A percentile compares a stretch with the other conserved stretches of the same genome.
Conservation (phyloP, 2,113 vertebrate species). For the Hemiscyllium ocellatum region DNA sequence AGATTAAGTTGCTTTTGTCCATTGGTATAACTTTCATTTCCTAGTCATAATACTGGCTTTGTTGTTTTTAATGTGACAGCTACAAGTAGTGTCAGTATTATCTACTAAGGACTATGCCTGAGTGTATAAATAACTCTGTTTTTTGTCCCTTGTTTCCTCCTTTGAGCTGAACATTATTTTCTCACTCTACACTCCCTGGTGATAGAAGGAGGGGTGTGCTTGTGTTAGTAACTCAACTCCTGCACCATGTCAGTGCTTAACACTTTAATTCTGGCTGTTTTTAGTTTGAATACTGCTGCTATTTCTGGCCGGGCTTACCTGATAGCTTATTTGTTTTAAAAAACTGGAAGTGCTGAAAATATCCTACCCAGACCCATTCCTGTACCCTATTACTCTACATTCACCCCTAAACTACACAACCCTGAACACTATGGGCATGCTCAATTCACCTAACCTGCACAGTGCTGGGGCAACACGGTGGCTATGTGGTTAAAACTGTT, state of each 20-base stretch:
- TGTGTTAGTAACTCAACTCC: neutral
- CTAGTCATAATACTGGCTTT: neutral
- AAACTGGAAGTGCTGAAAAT: neutral
- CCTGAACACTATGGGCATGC: no score
- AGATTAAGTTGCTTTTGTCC: neutral
- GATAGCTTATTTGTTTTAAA: neutral
- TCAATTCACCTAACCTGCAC: no score
- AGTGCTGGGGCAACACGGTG: no score
- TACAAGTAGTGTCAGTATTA: neutral
- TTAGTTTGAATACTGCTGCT: neutral
- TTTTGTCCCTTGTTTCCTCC: neutral
- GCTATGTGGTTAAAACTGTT: no score
- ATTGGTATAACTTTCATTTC: neutral
- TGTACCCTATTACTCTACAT: no score
- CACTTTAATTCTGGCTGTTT: neutral
- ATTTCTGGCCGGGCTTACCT: neutral
- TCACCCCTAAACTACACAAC: no score
- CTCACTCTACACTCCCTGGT: neutral
- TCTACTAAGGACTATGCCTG: neutral
- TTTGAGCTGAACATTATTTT: neutral
- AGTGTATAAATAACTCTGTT: neutral
- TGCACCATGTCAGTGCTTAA: neutral
- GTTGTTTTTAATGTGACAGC: constrained; percentile 2
- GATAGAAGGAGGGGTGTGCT: neutral
- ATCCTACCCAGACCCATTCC: no score